Evolutionary conservation across 2,888 invertebrate species (phyloP).

Genomic region (Scrobipalpa atriplicella): DNA sequence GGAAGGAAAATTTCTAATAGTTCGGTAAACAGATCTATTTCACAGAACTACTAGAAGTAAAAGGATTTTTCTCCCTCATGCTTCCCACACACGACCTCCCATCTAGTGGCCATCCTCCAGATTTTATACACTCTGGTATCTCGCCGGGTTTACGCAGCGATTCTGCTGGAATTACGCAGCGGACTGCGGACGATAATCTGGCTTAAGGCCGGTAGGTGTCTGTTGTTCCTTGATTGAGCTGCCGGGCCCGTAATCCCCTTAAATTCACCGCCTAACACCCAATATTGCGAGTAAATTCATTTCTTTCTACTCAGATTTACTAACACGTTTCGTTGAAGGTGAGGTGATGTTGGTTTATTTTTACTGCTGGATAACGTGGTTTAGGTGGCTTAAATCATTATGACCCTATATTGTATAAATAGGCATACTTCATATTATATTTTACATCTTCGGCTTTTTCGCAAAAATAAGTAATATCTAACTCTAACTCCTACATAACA

Average conservation of each 20-base stretch:
- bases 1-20: too few species aligned
- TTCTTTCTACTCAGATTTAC: slow-evolving; percentile 5
- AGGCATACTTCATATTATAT: background rate
- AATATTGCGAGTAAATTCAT: slow-evolving; percentile 20
- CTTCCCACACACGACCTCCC: background rate
- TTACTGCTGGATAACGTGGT: background rate
- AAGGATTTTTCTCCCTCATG: background rate
- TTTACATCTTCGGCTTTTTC: too few species aligned
- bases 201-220: slow-evolving; percentile 24
- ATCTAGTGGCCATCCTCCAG: slow-evolving; percentile 11
- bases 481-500: too few species aligned
- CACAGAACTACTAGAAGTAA: too few species aligned
- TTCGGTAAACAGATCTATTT: too few species aligned
- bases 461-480: too few species aligned
- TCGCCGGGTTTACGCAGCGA: slow-evolving; percentile 21
- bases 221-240: slow-evolving; percentile 24
- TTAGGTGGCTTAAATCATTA: background rate
- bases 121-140: slow-evolving; percentile 22
- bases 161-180: slow-evolving; percentile 22
- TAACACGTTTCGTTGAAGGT: background rate
- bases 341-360: background rate
- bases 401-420: too few species aligned
- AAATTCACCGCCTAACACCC: slow-evolving; percentile 18
- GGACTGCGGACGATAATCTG: slow-evolving; percentile 33
- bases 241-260: slow-evolving; percentile 9